Evolutionary conservation across 2,113 vertebrate genomes (phyloP).

Genomic region (Sebastes fasciatus): DNA sequence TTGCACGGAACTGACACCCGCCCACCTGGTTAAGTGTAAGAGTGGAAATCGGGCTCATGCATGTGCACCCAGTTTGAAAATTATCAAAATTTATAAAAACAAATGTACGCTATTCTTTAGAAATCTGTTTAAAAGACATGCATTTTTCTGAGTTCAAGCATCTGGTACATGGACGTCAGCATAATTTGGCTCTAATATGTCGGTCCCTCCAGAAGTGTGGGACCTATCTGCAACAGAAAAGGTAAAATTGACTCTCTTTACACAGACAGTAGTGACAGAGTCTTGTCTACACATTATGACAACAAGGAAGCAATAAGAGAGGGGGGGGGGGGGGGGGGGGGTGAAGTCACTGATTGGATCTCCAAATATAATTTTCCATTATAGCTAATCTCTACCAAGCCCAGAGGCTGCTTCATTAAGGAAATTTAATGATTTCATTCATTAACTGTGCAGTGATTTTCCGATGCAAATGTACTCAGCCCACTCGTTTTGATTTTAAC

Average conservation of each 20-base stretch:
- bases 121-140: neutral
- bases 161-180: neutral
- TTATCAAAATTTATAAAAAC: neutral
- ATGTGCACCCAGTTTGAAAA: neutral
- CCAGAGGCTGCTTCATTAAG: constrained; percentile 75
- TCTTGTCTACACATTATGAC: constrained; percentile 31
- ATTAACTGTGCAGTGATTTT: constrained; percentile 63
- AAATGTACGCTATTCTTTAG: neutral
- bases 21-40: no score
- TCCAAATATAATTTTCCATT: constrained; percentile 79
- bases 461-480: constrained; percentile 32
- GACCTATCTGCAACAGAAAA: neutral
- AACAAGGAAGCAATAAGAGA: constrained; percentile 38
- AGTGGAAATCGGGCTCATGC: no score
- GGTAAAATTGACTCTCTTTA: neutral
- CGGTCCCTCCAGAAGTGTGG: neutral
- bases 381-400: constrained; percentile 55
- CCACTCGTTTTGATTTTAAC: constrained; percentile 41
- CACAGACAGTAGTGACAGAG: neutral
- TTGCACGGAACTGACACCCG: no score
- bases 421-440: constrained; percentile 72
- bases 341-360: constrained; percentile 32
- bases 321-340: neutral
- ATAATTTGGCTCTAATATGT: neutral
- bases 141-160: neutral